Evolutionary conservation across 1,140 invertebrate species (phyloP).

Genomic region (Nebria ingens): DNA sequence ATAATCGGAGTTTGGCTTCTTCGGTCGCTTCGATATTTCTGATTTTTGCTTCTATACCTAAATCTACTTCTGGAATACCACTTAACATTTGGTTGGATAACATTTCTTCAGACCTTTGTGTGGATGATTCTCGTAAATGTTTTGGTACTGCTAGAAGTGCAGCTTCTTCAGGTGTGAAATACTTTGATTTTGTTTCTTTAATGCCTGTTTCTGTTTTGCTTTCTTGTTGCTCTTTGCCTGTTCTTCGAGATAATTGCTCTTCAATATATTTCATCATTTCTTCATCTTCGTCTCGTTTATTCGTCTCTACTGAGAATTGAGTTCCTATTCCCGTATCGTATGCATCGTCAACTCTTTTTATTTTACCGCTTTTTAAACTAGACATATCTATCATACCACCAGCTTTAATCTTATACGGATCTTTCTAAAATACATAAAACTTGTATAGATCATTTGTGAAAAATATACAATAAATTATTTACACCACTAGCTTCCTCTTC

Average conservation of each 20-base stretch:
- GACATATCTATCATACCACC: slow-evolving; percentile 90
- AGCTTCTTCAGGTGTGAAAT: slow-evolving; percentile 77
- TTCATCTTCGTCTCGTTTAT: slow-evolving; percentile 95
- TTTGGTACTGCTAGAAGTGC: slow-evolving; percentile 77
- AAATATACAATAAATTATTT: slow-evolving; percentile 22
- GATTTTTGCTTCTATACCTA: slow-evolving; percentile 97
- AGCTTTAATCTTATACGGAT: slow-evolving; percentile 69
- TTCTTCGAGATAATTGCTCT: slow-evolving; percentile 78
- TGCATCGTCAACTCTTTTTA: slow-evolving; percentile 64
- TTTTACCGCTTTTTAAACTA: slow-evolving; percentile 66
- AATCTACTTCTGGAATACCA: slow-evolving; percentile 98
- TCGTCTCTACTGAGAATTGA: slow-evolving; percentile 96
- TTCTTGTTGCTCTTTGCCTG: slow-evolving; percentile 48
- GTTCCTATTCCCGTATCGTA: slow-evolving; percentile 89
- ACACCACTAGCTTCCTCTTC: slow-evolving; percentile 51
- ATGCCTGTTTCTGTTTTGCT: slow-evolving; percentile 24
- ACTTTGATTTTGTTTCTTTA: slow-evolving; percentile 46
- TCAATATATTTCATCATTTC: slow-evolving; percentile 99
- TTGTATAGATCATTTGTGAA: slow-evolving; percentile 12
- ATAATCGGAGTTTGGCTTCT: slow-evolving; percentile 86
- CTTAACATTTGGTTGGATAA: slow-evolving; percentile 99
- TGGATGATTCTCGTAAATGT: slow-evolving; percentile 69
- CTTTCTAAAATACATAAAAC: slow-evolving; percentile 40
- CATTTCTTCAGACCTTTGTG: slow-evolving; percentile 86
- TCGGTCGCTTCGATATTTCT: slow-evolving; percentile 97